Conservation (phyloP, 23 tunicate species). For the Corella eumyota region DNA sequence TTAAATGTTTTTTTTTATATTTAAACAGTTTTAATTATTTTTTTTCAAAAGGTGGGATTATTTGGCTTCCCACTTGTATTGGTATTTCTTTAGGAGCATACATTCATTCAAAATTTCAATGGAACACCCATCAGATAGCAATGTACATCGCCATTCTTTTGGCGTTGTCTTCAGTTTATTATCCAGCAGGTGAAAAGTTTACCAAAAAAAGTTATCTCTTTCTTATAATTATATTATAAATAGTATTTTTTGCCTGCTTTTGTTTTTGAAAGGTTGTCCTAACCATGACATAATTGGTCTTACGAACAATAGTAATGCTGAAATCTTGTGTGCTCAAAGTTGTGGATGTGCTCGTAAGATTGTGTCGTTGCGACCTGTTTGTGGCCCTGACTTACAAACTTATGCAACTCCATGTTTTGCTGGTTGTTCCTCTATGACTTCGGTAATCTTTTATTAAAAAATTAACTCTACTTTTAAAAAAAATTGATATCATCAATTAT, state of each 20-base stretch:
- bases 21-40: not conserved
- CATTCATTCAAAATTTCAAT: conserved; percentile 2
- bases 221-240: not conserved
- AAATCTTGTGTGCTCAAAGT: conserved; percentile 3
- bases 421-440: conserved; percentile 7
- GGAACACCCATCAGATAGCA: conserved; percentile 8
- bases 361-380: conserved; percentile 14
- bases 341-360: conserved; percentile 8
- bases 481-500: too few relatives aligned
- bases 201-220: not conserved
- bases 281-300: conserved; percentile 9
- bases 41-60: conserved; percentile 6
- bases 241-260: not conserved
- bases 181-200: conserved; percentile 23
- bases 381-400: conserved; percentile 21
- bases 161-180: conserved; percentile 4
- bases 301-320: too few relatives aligned
- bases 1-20: not conserved
- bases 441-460: too few relatives aligned
- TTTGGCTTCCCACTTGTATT: conserved; percentile 16
- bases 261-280: conserved; percentile 12
- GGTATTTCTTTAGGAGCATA: conserved; percentile 23
- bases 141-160: conserved; percentile 6
- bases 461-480: too few relatives aligned
- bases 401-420: conserved; percentile 21